These are phyloP conservation scores for Polylopha cassiicola DNA, from an alignment of 2,888 invertebrate genomes.

Conservation along the genomic window DNA sequence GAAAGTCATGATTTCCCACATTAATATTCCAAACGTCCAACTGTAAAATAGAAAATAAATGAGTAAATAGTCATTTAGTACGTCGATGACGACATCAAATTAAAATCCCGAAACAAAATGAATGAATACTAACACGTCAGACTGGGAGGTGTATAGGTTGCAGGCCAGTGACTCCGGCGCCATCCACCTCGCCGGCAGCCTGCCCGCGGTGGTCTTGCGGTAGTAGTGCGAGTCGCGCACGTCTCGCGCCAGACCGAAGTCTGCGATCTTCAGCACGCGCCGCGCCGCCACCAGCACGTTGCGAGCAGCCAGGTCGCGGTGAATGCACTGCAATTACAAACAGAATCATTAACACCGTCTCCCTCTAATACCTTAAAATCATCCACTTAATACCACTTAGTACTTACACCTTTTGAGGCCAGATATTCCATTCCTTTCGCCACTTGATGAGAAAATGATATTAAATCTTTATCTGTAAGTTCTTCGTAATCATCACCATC, in stretches of 20 bases:
- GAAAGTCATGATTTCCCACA: conserved; percentile 99
- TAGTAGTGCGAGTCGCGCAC: conserved; percentile 97
- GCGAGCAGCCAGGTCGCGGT: conserved; percentile 94
- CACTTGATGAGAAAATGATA: conserved; percentile 93
- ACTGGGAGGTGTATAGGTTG: conserved; percentile 94
- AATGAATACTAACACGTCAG: conserved; percentile 85
- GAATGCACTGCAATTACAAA: conserved; percentile 82
- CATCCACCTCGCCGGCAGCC: conserved; percentile 99
- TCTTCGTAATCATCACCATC: no score
- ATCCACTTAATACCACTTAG: background rate
- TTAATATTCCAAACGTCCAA: conserved; percentile 96
- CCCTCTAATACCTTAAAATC: background rate
- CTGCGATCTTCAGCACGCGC: conserved; percentile 97
- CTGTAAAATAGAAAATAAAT: conserved; percentile 57
- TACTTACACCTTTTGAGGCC: conserved; percentile 85
- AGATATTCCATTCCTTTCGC: conserved; percentile 96
- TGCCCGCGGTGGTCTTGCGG: conserved; percentile 95
- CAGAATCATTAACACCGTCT: background rate
- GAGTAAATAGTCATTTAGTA: background rate
- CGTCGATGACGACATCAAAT: no score
- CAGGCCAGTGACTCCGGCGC: conserved; percentile 98
- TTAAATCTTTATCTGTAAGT: conserved; percentile 90
- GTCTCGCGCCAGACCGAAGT: conserved; percentile 98
- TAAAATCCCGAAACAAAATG: background rate
- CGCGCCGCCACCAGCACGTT: conserved; percentile 97